Base-by-base conservation (phyloP, 2,113 vertebrate genomes). In the Dryoscopus gambensis region DNA sequence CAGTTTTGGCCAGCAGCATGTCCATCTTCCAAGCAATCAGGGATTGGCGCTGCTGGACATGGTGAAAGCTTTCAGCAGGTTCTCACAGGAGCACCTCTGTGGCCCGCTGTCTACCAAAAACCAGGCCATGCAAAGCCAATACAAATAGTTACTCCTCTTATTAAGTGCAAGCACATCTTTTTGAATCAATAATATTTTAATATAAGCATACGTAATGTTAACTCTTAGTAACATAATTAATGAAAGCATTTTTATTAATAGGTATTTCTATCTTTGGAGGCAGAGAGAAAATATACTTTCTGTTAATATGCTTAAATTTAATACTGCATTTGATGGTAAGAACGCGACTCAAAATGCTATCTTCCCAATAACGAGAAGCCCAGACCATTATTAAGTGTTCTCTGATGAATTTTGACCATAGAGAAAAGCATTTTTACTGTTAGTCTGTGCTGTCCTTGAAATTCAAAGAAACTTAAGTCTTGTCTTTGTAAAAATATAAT, bases 111-210 rank as follows among this genome's bases (percentile, higher is more conserved):
- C 57, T 37, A 18, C 57, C 23, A 35, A 59, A 59, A 37, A 37
- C 15, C 10, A 35, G 57, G 57, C 57, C 1, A 1, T 17, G 7
- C 23, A 11, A 60, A 37, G 37, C 23, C 23, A 25, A 25, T 25
- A 37, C n/a, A 60, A 60, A 25, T 25, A 67, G 11, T 59, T 86
- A 63, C 13, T 76, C 6, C 13, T 77, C 25, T 84, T 55, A 69
- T 13, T 35, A 84, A 73, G 8, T 62, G 22, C n/a, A 82, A 79
- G 18, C 31, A 49, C 7, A 39, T 65, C 70, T 7, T 93, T 89
- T 69, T 55, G 28, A 87, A 89, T 91, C 50, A 91, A 82, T 81
- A 85, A 49, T 78, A 87, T 78, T 95, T 93, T 76, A 69, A 75
- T 75, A 42, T 56, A 89, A 92, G 19, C 27, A 71, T 35, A 89